Percentiles rank a stretch among this genome's conserved stretches.
These are phyloP conservation scores for Oenanthe melanoleuca DNA, from an alignment of 2,113 vertebrate genomes.

Conservation along the genomic window DNA sequence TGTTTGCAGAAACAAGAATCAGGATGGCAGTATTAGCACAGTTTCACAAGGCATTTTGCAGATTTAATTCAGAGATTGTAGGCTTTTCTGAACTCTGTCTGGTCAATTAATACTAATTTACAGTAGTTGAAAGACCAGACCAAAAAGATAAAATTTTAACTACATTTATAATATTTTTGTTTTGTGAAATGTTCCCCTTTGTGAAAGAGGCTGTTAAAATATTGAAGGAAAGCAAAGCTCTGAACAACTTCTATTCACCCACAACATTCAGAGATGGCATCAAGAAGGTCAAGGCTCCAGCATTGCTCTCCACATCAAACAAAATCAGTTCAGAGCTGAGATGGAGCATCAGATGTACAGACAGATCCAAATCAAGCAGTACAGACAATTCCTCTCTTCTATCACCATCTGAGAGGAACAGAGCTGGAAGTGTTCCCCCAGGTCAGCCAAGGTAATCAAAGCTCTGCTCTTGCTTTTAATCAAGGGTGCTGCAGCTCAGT, in stretches of 20 bases:
- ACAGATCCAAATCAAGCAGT: conserved; percentile 68
- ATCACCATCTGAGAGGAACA: conserved; percentile 65
- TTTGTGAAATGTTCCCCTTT: conserved; percentile 13
- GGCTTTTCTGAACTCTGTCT: neutral
- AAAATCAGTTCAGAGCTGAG: conserved; percentile 65
- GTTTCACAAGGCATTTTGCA: neutral
- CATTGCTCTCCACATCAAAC: conserved; percentile 73
- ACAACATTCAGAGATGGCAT: neutral
- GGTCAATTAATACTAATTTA: neutral
- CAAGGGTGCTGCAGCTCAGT: conserved; percentile 11
- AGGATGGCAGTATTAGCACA: neutral
- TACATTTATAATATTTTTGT: neutral
- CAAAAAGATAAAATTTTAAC: neutral
- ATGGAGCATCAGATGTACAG: conserved; percentile 60
- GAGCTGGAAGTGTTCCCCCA: conserved; percentile 61
- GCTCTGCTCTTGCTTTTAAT: conserved; percentile 58
- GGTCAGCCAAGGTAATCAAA: conserved; percentile 79
- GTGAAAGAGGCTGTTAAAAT: neutral
- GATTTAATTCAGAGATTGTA: neutral
- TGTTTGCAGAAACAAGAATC: neutral
- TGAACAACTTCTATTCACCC: conserved; percentile 41
- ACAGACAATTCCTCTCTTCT: conserved; percentile 66
- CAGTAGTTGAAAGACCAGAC: neutral
- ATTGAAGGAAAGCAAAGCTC: conserved; percentile 24
- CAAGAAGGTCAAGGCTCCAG: conserved; percentile 66